phyloP scores from a whole-genome alignment of 2,888 invertebrate genomes.

The Temnothorax ravouxi region DNA sequence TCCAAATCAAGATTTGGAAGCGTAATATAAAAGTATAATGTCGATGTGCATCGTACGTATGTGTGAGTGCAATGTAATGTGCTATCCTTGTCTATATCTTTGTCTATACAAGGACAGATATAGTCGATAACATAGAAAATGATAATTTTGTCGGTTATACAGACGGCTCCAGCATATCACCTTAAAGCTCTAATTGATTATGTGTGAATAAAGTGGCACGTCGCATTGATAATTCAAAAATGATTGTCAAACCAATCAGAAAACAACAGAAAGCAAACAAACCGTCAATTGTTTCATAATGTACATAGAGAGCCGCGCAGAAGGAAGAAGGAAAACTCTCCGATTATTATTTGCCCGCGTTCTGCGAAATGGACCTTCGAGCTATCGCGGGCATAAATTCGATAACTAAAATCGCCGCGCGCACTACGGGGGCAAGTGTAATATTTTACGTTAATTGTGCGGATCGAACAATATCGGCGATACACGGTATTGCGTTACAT shows the following conservation, averaged over 20 bases:
- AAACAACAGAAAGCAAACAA: background rate
- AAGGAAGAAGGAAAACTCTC: background rate
- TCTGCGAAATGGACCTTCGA: slow-evolving; percentile 48
- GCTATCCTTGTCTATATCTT: too few species aligned
- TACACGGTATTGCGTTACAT: slow-evolving; percentile 73
- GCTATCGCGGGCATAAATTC: slow-evolving; percentile 64
- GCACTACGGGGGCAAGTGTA: slow-evolving; percentile 60
- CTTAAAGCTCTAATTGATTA: slow-evolving; percentile 9
- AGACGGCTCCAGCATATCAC: too few species aligned
- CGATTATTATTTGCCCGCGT: background rate
- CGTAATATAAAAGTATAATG: too few species aligned
- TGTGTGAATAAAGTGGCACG: background rate
- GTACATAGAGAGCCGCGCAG: background rate
- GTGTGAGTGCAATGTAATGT: too few species aligned
- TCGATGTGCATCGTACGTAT: too few species aligned
- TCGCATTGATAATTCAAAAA: background rate
- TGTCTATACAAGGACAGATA: too few species aligned
- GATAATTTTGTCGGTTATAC: too few species aligned
- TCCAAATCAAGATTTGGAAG: too few species aligned
- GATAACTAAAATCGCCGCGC: slow-evolving; percentile 62
- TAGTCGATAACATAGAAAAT: too few species aligned
- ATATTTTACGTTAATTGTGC: slow-evolving; percentile 77
- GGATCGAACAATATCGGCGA: slow-evolving; percentile 74
- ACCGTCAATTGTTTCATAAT: background rate
- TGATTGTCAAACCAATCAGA: background rate